These are phyloP conservation scores for Chelonus insularis DNA, from an alignment of 1,140 invertebrate genomes.

Conservation along the genomic window DNA sequence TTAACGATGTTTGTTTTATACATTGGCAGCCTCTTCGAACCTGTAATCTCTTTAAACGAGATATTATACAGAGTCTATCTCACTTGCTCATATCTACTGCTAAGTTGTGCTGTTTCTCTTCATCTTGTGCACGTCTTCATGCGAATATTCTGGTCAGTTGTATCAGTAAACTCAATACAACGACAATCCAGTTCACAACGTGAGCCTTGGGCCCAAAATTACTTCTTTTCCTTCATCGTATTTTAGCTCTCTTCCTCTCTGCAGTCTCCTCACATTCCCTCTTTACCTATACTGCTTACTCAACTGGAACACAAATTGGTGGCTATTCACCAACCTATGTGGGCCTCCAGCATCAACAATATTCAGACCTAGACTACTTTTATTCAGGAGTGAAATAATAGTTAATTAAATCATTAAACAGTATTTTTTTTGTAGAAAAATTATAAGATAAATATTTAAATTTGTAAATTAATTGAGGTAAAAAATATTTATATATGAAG, in stretches of 20 bases:
- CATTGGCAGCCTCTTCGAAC: slow-evolving; percentile 61
- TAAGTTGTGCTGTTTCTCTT: slow-evolving; percentile 25
- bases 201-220: slow-evolving; percentile 40
- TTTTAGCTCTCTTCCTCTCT: slow-evolving; percentile 9
- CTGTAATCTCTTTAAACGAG: slow-evolving; percentile 63
- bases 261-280: slow-evolving; percentile 3
- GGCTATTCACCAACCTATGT: slow-evolving; percentile 31
- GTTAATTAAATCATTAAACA: too few species aligned
- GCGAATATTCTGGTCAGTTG: slow-evolving; percentile 11
- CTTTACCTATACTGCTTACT: slow-evolving; percentile 6
- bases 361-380: too few species aligned
- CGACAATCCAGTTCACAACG: slow-evolving; percentile 6
- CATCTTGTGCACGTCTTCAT: slow-evolving; percentile 20
- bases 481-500: too few species aligned
- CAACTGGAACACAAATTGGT: slow-evolving; percentile 38
- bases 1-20: slow-evolving; percentile 64
- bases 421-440: background rate
- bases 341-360: background rate
- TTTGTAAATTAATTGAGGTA: too few species aligned
- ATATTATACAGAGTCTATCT: slow-evolving; percentile 50
- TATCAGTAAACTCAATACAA: slow-evolving; percentile 2
- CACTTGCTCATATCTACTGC: slow-evolving; percentile 5
- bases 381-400: too few species aligned
- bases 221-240: slow-evolving; percentile 29
- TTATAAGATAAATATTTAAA: too few species aligned